phyloP scores from a whole-genome alignment of 2,113 vertebrate species.

The Embiotoca jacksoni region DNA sequence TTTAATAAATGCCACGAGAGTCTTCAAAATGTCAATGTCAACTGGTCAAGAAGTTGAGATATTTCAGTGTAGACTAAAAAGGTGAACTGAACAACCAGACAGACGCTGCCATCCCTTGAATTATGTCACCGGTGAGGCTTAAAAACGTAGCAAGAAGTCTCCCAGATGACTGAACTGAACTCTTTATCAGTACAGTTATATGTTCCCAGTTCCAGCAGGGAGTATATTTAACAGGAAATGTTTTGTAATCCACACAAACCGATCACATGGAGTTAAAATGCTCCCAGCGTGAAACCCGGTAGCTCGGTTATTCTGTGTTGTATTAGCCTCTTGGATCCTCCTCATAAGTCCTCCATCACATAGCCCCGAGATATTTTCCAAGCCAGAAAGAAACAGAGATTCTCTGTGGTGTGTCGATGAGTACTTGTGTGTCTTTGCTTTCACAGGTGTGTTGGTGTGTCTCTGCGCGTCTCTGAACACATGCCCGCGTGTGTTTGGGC shows the following conservation, averaged over 20 bases:
- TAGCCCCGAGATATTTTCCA: conserved; percentile 32
- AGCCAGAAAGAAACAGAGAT: conserved; percentile 12
- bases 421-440: background rate
- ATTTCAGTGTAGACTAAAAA: no score
- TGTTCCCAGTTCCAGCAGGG: conserved; percentile 10
- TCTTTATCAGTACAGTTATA: background rate
- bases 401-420: conserved; percentile 17
- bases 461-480: background rate
- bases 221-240: conserved; percentile 12
- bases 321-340: conserved; percentile 29
- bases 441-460: background rate
- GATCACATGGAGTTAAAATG: conserved; percentile 1
- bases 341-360: conserved; percentile 2
- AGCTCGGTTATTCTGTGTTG: conserved; percentile 8
- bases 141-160: background rate
- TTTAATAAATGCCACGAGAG: no score
- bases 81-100: no score
- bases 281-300: conserved; percentile 1
- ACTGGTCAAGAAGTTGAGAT: no score
- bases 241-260: background rate
- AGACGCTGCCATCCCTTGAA: background rate
- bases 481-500: conserved; percentile 29
- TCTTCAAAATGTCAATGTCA: no score
- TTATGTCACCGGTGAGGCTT: no score
- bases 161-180: no score